Conservation (phyloP, 2,797 vertebrate species). For the Glossophaga mutica region DNA sequence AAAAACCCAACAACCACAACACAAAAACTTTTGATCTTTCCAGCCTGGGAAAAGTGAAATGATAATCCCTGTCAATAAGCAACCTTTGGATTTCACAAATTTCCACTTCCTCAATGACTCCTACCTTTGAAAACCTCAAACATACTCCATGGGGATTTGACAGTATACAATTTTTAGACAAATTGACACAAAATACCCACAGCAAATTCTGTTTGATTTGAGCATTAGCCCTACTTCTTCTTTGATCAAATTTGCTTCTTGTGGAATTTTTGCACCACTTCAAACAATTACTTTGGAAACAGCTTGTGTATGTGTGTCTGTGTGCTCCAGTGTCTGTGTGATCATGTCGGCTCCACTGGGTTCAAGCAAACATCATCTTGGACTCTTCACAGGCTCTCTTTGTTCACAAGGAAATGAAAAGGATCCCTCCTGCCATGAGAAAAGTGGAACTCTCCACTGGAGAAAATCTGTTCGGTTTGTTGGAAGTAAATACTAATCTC, state of each 20-base stretch:
- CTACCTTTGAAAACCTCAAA: constrained; percentile 17
- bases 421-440: not conserved
- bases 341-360: not conserved
- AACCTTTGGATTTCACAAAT: constrained; percentile 43
- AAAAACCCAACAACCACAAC: not conserved
- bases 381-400: not conserved
- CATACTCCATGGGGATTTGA: not conserved
- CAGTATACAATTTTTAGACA: not conserved
- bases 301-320: not conserved
- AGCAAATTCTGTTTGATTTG: constrained; percentile 17
- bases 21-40: constrained; percentile 37
- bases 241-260: constrained; percentile 47
- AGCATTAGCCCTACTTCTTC: constrained; percentile 28
- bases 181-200: constrained; percentile 14
- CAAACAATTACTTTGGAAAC: constrained; percentile 36
- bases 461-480: not conserved
- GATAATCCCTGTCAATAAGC: constrained; percentile 29
- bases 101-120: constrained; percentile 10
- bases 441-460: not conserved
- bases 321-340: not conserved
- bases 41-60: constrained; percentile 34
- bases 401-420: constrained; percentile 25
- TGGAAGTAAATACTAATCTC: not conserved
- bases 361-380: not conserved
- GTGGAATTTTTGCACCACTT: not conserved